phyloP scores from a whole-genome alignment of 2,797 vertebrate genomes.

The Thunnus albacares region DNA sequence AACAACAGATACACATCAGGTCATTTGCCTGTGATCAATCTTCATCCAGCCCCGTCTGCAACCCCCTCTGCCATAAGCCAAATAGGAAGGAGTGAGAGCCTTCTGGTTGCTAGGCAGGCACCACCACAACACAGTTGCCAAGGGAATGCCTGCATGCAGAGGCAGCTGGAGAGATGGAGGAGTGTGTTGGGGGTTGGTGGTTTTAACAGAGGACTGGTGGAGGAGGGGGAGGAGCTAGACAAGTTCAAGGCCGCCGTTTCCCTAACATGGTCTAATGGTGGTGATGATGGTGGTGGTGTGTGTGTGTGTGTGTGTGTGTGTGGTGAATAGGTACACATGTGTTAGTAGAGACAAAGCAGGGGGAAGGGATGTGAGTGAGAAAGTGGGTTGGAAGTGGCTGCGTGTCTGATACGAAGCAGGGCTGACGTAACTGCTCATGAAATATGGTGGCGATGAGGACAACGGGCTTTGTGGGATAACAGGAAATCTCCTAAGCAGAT shows the following conservation, averaged over 20 bases:
- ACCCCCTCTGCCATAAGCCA: slow-evolving; percentile 63
- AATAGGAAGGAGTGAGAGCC: slow-evolving; percentile 57
- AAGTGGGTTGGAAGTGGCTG: slow-evolving; percentile 54
- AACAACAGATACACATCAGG: slow-evolving; percentile 42
- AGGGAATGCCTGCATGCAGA: slow-evolving; percentile 85
- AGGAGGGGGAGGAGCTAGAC: slow-evolving; percentile 74
- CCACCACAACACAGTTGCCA: slow-evolving; percentile 83
- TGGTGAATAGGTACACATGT: slow-evolving; percentile 33
- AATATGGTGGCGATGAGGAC: slow-evolving; percentile 54
- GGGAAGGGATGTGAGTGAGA: slow-evolving; percentile 64
- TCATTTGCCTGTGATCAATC: slow-evolving; percentile 73
- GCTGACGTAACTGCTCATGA: slow-evolving; percentile 67
- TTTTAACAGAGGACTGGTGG: slow-evolving; percentile 59
- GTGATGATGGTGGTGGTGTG: slow-evolving; percentile 22
- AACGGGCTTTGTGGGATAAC: slow-evolving; percentile 49
- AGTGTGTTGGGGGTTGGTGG: slow-evolving; percentile 78
- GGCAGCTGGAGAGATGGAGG: slow-evolving; percentile 75
- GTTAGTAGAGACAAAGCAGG: slow-evolving; percentile 67
- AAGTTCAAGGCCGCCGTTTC: slow-evolving; percentile 84
- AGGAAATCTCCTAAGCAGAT: slow-evolving; percentile 46
- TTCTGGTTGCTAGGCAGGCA: slow-evolving; percentile 87
- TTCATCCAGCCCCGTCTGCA: slow-evolving; percentile 51
- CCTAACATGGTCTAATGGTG: slow-evolving; percentile 60
- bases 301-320: slow-evolving; percentile 27
- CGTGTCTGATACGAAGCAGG: slow-evolving; percentile 60